Evolutionary conservation across 1,140 invertebrate genomes (phyloP), one percentile per base, ranked within the genome.

Genomic region (Papilio aristodemus): DNA sequence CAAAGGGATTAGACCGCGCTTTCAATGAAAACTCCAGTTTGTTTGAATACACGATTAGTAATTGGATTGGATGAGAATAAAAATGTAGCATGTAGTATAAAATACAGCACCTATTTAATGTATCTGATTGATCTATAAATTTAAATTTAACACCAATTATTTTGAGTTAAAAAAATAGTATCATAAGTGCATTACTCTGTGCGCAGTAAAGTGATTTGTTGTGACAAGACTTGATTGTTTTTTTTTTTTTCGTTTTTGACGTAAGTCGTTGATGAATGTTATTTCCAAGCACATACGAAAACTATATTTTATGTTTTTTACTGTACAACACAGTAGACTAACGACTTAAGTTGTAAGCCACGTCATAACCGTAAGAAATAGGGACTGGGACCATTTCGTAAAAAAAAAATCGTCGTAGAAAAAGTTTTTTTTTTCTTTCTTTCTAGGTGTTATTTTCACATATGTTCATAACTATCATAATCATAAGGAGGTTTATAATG

Each of bases 201-300:
- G 8, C 14, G 7, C 57, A 11, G 25, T 59, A 14, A 59, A 17
- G 32, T n/a, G 14, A 14, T 22, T 59, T 59, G 57, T 59, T 19
- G 25, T 9, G n/a, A 38, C 57, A 25, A 37, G 7, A 27, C 14
- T 25, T 6, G 6, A n/a, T n/a, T n/a, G n/a, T n/a, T n/a, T n/a
- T 32, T 27, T 57, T 36, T 17, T 60, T 19, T 32, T 62, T 22
- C 9, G 17, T 39, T 36, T 60, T 62, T 62, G 59, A 62, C 59
- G 59, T 36, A 62, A 62, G 27, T 38, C 10, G 7, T 62, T 62
- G 59, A 62, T 62, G 27, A 17, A 62, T 17, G 59, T 39, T 62
- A 62, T 62, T 62, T 38, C 57, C 59, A 17, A 37, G 38, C n/a
- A 37, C 6, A 22, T 4, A 36, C 10, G 14, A 62, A 59, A 32